Evolutionary conservation across 2,888 invertebrate genomes (phyloP).

Genomic region (Limenitis arthemis): DNA sequence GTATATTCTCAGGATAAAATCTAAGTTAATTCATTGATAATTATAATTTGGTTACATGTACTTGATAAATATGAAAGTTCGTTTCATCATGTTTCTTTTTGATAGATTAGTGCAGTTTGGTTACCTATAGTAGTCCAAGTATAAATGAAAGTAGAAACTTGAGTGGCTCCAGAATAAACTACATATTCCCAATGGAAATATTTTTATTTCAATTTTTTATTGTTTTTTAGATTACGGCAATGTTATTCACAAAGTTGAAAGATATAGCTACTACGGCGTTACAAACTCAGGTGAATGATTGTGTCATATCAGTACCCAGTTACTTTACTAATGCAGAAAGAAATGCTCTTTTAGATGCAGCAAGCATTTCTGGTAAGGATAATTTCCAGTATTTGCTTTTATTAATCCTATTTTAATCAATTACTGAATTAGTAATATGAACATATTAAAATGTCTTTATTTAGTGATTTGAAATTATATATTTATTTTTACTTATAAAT

Average conservation of each 20-base stretch:
- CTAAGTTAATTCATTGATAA: neutral
- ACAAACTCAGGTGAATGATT: conserved; percentile 93
- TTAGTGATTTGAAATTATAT: too few relatives aligned
- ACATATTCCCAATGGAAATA: neutral
- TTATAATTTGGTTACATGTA: too few relatives aligned
- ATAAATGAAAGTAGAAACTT: too few relatives aligned
- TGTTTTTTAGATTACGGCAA: conserved; percentile 81
- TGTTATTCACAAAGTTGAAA: conserved; percentile 97
- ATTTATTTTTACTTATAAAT: too few relatives aligned
- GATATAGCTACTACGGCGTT: conserved; percentile 89
- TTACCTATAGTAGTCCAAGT: too few relatives aligned
- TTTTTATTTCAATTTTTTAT: neutral
- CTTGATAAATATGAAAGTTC: too few relatives aligned
- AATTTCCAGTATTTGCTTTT: neutral
- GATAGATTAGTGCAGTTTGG: too few relatives aligned
- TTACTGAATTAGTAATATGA: too few relatives aligned
- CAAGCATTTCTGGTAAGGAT: conserved; percentile 84
- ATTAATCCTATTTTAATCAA: neutral
- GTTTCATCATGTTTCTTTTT: too few relatives aligned
- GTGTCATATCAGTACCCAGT: conserved; percentile 94
- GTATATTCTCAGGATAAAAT: neutral
- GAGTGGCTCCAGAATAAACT: neutral
- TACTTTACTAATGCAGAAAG: conserved; percentile 97
- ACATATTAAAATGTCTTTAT: too few relatives aligned
- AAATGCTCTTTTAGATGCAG: conserved; percentile 91